These are phyloP conservation scores for Sialis fuliginosa DNA, from an alignment of 2,888 invertebrate species.

Conservation along the genomic window DNA sequence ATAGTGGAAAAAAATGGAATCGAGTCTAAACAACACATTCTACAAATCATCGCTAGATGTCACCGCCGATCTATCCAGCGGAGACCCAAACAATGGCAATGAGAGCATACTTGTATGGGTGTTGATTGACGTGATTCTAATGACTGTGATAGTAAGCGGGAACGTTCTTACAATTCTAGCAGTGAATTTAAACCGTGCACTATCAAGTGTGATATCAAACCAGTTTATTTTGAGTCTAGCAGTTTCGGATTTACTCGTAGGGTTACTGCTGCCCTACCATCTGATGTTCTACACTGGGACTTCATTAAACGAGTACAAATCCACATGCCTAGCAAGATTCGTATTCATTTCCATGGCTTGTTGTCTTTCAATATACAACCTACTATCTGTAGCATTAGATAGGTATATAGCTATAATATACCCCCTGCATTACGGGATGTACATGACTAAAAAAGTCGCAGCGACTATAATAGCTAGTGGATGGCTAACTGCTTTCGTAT, in stretches of 20 bases:
- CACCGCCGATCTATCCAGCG: neutral
- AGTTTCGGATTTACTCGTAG: conserved; percentile 61
- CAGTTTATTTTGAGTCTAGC: conserved; percentile 64
- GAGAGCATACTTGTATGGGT: conserved; percentile 31
- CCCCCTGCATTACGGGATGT: conserved; percentile 58
- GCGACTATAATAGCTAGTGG: conserved; percentile 41
- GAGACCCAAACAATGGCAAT: neutral
- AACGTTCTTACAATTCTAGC: conserved; percentile 62
- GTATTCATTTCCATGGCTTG: conserved; percentile 59
- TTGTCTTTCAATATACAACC: conserved; percentile 60
- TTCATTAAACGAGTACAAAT: conserved; percentile 35
- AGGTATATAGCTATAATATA: conserved; percentile 62
- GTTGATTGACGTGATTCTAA: conserved; percentile 43
- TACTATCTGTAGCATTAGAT: conserved; percentile 63
- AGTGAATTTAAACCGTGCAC: conserved; percentile 46
- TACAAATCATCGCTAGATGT: neutral
- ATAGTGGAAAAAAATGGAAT: too few relatives aligned
- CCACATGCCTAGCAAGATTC: conserved; percentile 51
- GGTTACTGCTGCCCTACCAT: conserved; percentile 60
- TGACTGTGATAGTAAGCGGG: conserved; percentile 48
- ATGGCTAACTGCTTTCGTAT: conserved; percentile 45
- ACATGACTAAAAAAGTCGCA: conserved; percentile 52
- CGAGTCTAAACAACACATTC: too few relatives aligned
- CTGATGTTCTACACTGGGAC: conserved; percentile 51
- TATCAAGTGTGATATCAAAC: conserved; percentile 54